Conservation (phyloP, 2,797 vertebrate genomes). For the Neosalanx taihuensis region DNA sequence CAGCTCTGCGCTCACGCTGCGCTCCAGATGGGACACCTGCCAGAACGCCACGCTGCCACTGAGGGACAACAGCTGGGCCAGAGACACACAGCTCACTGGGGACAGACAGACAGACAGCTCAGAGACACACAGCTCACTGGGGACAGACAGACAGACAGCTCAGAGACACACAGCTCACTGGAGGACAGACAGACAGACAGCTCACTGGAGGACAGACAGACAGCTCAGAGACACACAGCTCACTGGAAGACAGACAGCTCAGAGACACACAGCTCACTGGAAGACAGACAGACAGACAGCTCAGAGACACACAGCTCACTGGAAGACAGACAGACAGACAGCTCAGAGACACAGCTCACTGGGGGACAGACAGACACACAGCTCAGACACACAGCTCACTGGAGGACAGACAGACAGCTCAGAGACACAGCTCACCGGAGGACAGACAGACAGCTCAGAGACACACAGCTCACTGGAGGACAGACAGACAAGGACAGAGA, state of each 20-base stretch:
- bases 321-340: conserved; percentile 36
- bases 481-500: background rate
- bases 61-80: conserved; percentile 86
- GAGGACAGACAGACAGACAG: too few species aligned
- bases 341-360: conserved; percentile 79
- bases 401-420: conserved; percentile 28
- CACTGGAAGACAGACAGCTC: conserved; percentile 59
- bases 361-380: conserved; percentile 12
- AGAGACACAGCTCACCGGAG: background rate
- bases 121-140: background rate
- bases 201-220: conserved; percentile 87
- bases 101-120: background rate
- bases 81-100: conserved; percentile 72
- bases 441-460: conserved; percentile 66
- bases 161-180: conserved; percentile 76
- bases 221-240: conserved; percentile 77
- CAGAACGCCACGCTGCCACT: conserved; percentile 89
- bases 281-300: conserved; percentile 51
- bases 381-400: conserved; percentile 71
- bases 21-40: conserved; percentile 89
- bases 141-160: conserved; percentile 54
- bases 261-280: background rate
- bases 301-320: conserved; percentile 76
- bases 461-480: conserved; percentile 70
- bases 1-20: conserved; percentile 86